Conservation (phyloP, 2,797 vertebrate genomes). For the Australoheros facetus region DNA sequence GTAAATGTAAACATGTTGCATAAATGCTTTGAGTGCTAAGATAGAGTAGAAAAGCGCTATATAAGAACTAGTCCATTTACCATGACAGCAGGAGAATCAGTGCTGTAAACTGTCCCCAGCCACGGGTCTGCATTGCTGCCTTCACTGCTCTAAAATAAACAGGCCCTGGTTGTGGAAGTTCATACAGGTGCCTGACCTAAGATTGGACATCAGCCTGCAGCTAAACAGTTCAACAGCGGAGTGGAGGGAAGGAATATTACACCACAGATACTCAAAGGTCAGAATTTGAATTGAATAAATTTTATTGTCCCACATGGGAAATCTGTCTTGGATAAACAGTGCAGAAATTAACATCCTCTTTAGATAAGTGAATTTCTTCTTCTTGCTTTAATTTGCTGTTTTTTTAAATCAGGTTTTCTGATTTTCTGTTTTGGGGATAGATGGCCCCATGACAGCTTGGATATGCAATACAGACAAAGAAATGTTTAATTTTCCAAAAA, state of each 20-base stretch:
- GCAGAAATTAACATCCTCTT: slow-evolving; percentile 6
- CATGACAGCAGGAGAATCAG: slow-evolving; percentile 29
- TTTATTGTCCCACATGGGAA: too few species aligned
- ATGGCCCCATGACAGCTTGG: too few species aligned
- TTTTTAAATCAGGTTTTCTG: not conserved
- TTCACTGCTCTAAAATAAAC: slow-evolving; percentile 67
- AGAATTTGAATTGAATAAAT: not conserved
- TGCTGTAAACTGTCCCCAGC: slow-evolving; percentile 13
- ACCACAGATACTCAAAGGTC: slow-evolving; percentile 18
- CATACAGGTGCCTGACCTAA: slow-evolving; percentile 79
- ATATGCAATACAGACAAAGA: not conserved
- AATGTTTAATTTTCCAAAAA: slow-evolving; percentile 16
- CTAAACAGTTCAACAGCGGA: not conserved
- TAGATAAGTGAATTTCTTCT: not conserved
- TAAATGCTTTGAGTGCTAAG: too few species aligned
- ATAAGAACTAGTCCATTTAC: too few species aligned
- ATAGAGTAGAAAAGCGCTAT: too few species aligned
- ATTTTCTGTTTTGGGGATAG: not conserved
- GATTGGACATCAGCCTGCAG: slow-evolving; percentile 47
- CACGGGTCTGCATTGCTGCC: slow-evolving; percentile 39
- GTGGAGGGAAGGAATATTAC: slow-evolving; percentile 7
- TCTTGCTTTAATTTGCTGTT: not conserved
- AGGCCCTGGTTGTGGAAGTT: slow-evolving; percentile 68
- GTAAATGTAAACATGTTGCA: too few species aligned
- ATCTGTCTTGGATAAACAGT: too few species aligned